A percentile compares a stretch with the other conserved stretches of the same genome.
Evolutionary conservation across 2,888 invertebrate genomes (phyloP).

Genomic region (Eupithecia vulgata): DNA sequence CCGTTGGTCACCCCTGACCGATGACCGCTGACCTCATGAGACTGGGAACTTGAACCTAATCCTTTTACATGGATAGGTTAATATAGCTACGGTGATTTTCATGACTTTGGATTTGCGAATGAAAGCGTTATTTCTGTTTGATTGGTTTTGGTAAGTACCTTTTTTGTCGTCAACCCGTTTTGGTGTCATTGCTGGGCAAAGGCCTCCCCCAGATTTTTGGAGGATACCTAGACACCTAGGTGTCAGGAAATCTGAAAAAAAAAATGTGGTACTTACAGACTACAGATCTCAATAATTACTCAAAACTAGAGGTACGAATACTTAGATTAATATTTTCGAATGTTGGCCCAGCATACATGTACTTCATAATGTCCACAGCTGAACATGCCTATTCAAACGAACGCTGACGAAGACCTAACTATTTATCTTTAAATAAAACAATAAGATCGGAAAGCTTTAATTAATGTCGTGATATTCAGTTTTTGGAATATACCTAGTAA

Average conservation of each 20-base stretch:
- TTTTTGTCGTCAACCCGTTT: neutral
- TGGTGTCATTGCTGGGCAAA: neutral
- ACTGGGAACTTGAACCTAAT: conserved; percentile 75
- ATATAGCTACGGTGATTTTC: conserved; percentile 8
- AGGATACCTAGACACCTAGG: neutral
- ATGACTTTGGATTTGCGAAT: conserved; percentile 59
- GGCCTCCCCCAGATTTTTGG: neutral
- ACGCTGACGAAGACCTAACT: neutral
- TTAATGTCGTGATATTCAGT: neutral
- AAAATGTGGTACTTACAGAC: neutral
- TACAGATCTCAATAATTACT: neutral
- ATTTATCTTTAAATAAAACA: neutral
- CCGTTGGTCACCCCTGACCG: conserved; percentile 82
- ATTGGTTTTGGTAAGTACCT: neutral
- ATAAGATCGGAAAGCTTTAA: neutral
- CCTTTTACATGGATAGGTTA: conserved; percentile 29
- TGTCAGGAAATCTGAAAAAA: neutral
- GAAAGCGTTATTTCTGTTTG: neutral
- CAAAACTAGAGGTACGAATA: neutral
- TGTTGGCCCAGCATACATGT: neutral
- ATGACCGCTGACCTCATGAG: conserved; percentile 77
- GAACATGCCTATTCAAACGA: neutral
- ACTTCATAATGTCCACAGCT: neutral
- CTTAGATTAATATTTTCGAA: neutral
- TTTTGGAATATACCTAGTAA: neutral